Evolutionary conservation across 2,888 invertebrate genomes (phyloP).

Genomic region (Clivina fossor): DNA sequence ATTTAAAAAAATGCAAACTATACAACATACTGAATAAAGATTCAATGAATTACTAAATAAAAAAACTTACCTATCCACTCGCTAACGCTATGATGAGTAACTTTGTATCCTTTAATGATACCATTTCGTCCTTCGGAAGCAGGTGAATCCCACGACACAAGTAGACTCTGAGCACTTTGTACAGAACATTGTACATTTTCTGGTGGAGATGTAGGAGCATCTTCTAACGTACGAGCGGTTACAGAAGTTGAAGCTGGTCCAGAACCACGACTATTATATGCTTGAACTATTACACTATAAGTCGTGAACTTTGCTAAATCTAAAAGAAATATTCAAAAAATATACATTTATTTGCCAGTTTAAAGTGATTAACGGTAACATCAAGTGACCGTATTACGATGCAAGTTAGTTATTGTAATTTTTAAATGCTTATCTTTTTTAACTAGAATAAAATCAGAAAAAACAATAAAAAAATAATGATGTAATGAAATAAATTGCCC

Average conservation of each 20-base stretch:
- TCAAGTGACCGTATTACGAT: no score
- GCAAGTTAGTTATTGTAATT: no score
- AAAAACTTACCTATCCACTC: slow-evolving; percentile 72
- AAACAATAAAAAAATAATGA: no score
- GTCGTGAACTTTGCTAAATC: slow-evolving; percentile 77
- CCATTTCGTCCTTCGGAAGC: slow-evolving; percentile 81
- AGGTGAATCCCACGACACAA: slow-evolving; percentile 85
- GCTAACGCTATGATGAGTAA: slow-evolving; percentile 76
- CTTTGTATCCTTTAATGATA: slow-evolving; percentile 81
- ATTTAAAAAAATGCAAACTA: no score
- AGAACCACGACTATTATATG: slow-evolving; percentile 83
- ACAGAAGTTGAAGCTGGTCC: slow-evolving; percentile 82
- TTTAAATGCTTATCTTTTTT: no score
- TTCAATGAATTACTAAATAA: neutral
- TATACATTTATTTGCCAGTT: neutral
- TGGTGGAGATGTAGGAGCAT: slow-evolving; percentile 84
- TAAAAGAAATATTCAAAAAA: neutral
- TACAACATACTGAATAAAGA: no score
- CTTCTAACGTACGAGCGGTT: slow-evolving; percentile 79
- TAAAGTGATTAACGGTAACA: no score
- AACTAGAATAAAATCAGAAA: no score
- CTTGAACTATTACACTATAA: slow-evolving; percentile 82
- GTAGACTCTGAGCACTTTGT: slow-evolving; percentile 79
- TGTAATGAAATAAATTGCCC: no score
- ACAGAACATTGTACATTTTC: slow-evolving; percentile 81